Percentiles rank a stretch among this genome's conserved stretches.
Conservation (phyloP, 2,113 vertebrate genomes). For the Australoheros scitulus region DNA sequence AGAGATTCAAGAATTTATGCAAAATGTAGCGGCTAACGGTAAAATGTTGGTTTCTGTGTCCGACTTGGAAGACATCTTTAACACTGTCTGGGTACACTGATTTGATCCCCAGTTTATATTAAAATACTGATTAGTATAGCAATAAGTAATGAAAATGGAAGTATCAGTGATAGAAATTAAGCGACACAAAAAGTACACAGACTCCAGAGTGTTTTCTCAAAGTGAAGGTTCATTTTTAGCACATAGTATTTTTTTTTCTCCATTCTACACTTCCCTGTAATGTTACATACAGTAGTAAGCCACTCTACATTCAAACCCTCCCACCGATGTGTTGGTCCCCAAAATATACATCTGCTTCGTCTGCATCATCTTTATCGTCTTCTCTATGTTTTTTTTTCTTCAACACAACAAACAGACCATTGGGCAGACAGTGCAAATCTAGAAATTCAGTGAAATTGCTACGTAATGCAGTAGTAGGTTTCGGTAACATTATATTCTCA, state of each 20-base stretch:
- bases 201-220: slow-evolving; percentile 73
- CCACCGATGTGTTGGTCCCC: slow-evolving; percentile 73
- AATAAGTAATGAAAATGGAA: not conserved
- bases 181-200: slow-evolving; percentile 41
- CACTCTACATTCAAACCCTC: slow-evolving; percentile 75
- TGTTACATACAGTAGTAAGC: slow-evolving; percentile 73
- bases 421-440: slow-evolving; percentile 78
- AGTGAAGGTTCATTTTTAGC: slow-evolving; percentile 79
- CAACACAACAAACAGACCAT: slow-evolving; percentile 76
- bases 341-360: slow-evolving; percentile 79
- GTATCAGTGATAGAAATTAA: not conserved
- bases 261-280: slow-evolving; percentile 70
- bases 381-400: slow-evolving; percentile 72
- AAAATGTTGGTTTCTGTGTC: not conserved
- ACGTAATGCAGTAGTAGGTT: slow-evolving; percentile 72
- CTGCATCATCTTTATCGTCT: slow-evolving; percentile 58
- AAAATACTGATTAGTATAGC: fast-evolving
- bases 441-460: slow-evolving; percentile 75
- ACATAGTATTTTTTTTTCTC: slow-evolving; percentile 71
- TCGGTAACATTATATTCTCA: slow-evolving; percentile 66
- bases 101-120: not conserved
- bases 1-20: not conserved
- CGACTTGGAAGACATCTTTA: too few species aligned
- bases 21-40: not conserved
- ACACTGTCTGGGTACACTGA: not conserved